Evolutionary conservation across 2,113 vertebrate species (phyloP).

Genomic region (Protobothrops flavoviridis): DNA sequence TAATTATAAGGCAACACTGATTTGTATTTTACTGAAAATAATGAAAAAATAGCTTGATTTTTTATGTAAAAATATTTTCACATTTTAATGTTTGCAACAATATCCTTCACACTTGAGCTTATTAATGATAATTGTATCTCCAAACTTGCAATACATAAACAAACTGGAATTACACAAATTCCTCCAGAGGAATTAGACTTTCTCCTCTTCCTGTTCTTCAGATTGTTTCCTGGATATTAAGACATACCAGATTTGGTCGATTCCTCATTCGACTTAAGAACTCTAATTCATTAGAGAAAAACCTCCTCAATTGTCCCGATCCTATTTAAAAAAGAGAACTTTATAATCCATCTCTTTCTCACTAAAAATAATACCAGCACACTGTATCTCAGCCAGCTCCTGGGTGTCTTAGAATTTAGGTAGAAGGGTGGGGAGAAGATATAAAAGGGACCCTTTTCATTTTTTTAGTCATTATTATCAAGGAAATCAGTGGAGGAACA

Average conservation of each 20-base stretch:
- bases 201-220: slow-evolving; percentile 30
- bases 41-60: not conserved
- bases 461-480: not conserved
- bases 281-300: slow-evolving; percentile 51
- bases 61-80: not conserved
- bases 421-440: not conserved
- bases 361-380: not conserved
- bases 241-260: slow-evolving; percentile 40
- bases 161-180: not conserved
- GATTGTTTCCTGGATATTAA: slow-evolving; percentile 51
- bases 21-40: not conserved
- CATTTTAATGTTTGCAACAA: not conserved
- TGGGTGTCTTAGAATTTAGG: not conserved
- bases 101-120: not conserved
- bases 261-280: slow-evolving; percentile 50
- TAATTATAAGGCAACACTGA: not conserved
- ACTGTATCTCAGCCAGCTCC: not conserved
- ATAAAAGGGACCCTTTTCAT: not conserved
- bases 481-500: not conserved
- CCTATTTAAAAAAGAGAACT: slow-evolving; percentile 19
- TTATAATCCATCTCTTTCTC: not conserved
- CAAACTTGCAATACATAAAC: not conserved
- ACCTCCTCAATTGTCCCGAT: slow-evolving; percentile 54
- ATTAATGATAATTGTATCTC: not conserved
- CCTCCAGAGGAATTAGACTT: not conserved